Evolutionary conservation across 2,888 invertebrate genomes (phyloP), one percentile per base, ranked within the genome.

Genomic region (Julus scandinavius): DNA sequence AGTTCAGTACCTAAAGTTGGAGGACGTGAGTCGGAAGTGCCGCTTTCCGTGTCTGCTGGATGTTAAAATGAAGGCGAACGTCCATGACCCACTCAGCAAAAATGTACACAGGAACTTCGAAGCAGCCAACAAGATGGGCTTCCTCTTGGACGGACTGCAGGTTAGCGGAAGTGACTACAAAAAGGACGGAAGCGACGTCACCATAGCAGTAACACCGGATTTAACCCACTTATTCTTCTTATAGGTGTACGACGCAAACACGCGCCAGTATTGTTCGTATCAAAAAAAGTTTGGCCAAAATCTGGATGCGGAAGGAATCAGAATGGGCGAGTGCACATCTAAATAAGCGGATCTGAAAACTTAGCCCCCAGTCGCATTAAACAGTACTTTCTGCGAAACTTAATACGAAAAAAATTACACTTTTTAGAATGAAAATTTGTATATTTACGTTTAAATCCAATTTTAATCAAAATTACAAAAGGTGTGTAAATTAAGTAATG

Each of bases 11-110:
- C 41, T 88, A 13, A 88, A 87, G 38, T 13, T 88, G 49, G 88
- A 88, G 40, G 87, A 88, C 54, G 80, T 88, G 15, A 88, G 50
- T 9, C 49, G 41, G 38, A 72, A 83, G 17, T 87, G 49, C 38
- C 45, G 83, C 49, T 17, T 72, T 17, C 88, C 88, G 15, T 88
- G 88, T 87, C 9, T 88, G 17, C 83, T 88, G 41, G 88, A 88
- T 29, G 85, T 88, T 40, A 88, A 88, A 87, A 49, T 88, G 87
- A 88, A 88, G 50, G 87, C 88, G 6, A 80, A 88, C 40, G 50
- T 88, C 29, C 88, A 88, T 40, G 88, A 87, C 45, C 88, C 88
- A 1, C 29, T n/a, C n/a, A 54, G 72, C 40, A 45, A 87, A 29
- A 85, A 83, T 11, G 20, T n/a, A n/a, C 88, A 88, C 54, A 49